Percentiles rank a stretch among this genome's conserved stretches.
Conservation (phyloP, 2,888 invertebrate genomes). For the Acleris holmiana region DNA sequence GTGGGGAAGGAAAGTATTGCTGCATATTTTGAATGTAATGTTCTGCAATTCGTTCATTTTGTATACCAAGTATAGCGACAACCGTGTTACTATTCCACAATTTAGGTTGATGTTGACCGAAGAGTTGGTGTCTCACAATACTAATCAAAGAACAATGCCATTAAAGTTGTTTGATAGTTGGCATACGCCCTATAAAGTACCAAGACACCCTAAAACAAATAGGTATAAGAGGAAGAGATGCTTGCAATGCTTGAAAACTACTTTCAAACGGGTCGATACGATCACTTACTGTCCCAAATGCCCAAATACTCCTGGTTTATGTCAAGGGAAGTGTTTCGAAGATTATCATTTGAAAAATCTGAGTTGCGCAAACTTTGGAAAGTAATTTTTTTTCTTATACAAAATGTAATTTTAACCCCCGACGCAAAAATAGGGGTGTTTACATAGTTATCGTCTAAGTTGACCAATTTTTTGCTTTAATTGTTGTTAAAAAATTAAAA, state of each 20-base stretch:
- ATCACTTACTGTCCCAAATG: constrained; percentile 32
- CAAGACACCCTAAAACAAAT: constrained; percentile 25
- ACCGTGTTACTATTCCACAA: constrained; percentile 14
- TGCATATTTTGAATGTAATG: constrained; percentile 28
- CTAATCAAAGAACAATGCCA: constrained; percentile 1
- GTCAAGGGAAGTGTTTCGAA: constrained; percentile 30
- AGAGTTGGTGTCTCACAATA: constrained; percentile 21
- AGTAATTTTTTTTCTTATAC: too few species aligned
- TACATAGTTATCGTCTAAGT: too few species aligned
- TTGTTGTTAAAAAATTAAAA: too few species aligned
- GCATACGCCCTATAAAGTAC: constrained; percentile 30
- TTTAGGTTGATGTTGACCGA: constrained; percentile 16
- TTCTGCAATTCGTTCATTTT: constrained; percentile 28
- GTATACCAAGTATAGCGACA: constrained; percentile 8
- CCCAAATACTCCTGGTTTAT: constrained; percentile 24
- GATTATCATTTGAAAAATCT: constrained; percentile 12
- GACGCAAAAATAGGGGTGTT: too few species aligned
- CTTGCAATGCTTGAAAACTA: constrained; percentile 22
- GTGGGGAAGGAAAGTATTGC: constrained; percentile 16
- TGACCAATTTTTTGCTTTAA: too few species aligned
- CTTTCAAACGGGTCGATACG: constrained; percentile 24
- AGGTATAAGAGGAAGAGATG: constrained; percentile 28
- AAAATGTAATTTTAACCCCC: too few species aligned
- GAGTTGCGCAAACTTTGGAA: neutral
- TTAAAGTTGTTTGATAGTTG: neutral